phyloP scores from a whole-genome alignment of 1,140 invertebrate genomes.

The Psix sp. region DNA sequence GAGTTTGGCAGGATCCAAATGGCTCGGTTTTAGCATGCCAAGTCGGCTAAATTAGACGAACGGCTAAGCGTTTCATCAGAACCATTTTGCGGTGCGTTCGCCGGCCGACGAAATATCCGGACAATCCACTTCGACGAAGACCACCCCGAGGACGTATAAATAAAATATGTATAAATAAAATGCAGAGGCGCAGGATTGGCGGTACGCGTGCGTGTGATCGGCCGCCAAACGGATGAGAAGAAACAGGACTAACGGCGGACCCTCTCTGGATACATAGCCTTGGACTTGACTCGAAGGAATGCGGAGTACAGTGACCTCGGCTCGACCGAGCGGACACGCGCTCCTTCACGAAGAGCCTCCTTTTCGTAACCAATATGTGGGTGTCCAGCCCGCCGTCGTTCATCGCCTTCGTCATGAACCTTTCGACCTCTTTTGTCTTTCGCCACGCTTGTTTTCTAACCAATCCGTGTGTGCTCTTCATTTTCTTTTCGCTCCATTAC shows the following conservation, averaged over 20 bases:
- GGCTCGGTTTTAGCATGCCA: slow-evolving; percentile 19
- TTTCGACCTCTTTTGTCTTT: slow-evolving; percentile 25
- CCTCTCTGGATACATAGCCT: slow-evolving; percentile 62
- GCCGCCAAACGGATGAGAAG: slow-evolving; percentile 38
- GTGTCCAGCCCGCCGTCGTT: slow-evolving; percentile 19
- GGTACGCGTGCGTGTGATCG: slow-evolving; percentile 24
- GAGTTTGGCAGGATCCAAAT: slow-evolving; percentile 10
- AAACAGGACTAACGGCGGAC: slow-evolving; percentile 54
- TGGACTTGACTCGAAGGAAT: slow-evolving; percentile 74
- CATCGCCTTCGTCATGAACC: slow-evolving; percentile 18
- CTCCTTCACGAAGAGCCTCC: slow-evolving; percentile 48
- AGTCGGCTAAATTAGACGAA: slow-evolving; percentile 17
- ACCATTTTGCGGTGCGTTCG: slow-evolving; percentile 13
- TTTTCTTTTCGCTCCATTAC: no score
- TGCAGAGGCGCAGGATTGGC: not conserved
- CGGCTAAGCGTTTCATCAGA: slow-evolving; percentile 30
- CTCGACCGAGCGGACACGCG: slow-evolving; percentile 48
- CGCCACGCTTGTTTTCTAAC: not conserved
- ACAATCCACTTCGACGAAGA: slow-evolving; percentile 48
- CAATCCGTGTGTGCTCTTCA: no score
- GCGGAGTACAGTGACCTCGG: slow-evolving; percentile 70
- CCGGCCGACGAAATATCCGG: slow-evolving; percentile 41
- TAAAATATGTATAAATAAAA: slow-evolving; percentile 47
- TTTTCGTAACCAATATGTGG: slow-evolving; percentile 41
- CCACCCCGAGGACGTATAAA: slow-evolving; percentile 39